A percentile compares a stretch with the other conserved stretches of the same genome.
phyloP scores from a whole-genome alignment of 2,888 invertebrate species.

The Apodemia duryi region DNA sequence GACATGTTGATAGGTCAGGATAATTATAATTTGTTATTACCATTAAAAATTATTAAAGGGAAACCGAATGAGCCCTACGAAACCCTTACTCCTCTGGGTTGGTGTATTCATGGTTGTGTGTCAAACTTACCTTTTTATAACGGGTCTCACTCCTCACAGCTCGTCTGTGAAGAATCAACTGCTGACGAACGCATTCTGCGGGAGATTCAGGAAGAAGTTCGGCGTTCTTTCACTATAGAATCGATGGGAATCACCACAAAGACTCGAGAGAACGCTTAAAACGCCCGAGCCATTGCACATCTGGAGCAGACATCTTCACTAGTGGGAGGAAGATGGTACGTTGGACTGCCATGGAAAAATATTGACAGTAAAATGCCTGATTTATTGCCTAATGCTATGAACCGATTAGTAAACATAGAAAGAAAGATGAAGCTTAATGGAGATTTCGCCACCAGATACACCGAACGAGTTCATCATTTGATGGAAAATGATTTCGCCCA shows the following conservation, averaged over 20 bases:
- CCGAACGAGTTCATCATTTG: constrained; percentile 32
- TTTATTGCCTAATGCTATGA: constrained; percentile 26
- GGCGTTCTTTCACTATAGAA: too few species aligned
- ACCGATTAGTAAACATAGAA: constrained; percentile 29
- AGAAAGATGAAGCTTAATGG: constrained; percentile 27
- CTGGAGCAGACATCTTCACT: too few species aligned
- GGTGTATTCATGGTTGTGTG: constrained; percentile 20
- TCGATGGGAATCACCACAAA: too few species aligned
- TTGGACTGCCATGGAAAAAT: too few species aligned
- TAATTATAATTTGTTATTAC: constrained; percentile 35
- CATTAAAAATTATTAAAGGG: constrained; percentile 24
- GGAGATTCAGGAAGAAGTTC: constrained; percentile 10
- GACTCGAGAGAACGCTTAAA: too few species aligned
- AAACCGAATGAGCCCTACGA: constrained; percentile 15
- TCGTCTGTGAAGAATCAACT: neutral
- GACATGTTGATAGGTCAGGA: constrained; percentile 38
- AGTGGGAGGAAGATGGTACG: too few species aligned
- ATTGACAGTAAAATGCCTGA: constrained; percentile 27
- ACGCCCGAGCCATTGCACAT: too few species aligned
- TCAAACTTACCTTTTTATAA: neutral
- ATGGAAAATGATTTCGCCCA: constrained; percentile 31
- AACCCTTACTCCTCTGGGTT: constrained; percentile 6
- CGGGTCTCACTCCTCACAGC: neutral
- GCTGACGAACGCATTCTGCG: neutral
- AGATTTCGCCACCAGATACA: constrained; percentile 26